These are phyloP conservation scores for Halocaridina rubra DNA, from an alignment of 2,888 invertebrate species.

Conservation along the genomic window DNA sequence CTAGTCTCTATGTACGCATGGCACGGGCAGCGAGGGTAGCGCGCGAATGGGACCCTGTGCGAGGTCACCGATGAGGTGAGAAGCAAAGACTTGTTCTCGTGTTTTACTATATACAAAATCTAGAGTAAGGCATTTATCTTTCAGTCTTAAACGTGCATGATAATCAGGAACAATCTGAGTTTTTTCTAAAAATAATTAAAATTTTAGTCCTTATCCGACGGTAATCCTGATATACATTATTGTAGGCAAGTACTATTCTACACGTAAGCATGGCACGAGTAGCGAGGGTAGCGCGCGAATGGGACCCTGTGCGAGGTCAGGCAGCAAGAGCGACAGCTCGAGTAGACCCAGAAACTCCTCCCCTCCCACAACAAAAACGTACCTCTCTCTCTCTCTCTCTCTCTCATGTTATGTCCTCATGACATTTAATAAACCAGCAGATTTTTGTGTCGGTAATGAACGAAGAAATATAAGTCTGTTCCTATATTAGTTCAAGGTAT, in stretches of 20 bases:
- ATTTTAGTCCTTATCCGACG: no score
- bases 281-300: constrained; percentile 30
- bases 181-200: no score
- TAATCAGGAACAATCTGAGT: background rate
- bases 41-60: constrained; percentile 39
- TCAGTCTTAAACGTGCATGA: background rate
- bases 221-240: no score
- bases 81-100: no score
- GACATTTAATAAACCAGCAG: no score
- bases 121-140: background rate
- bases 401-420: no score
- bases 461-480: no score
- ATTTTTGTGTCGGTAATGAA: no score
- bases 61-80: constrained; percentile 19
- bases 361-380: background rate
- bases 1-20: no score
- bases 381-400: background rate
- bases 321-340: background rate
- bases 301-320: constrained; percentile 55
- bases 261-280: background rate
- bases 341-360: background rate
- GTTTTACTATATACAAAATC: no score
- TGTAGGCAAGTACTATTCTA: no score
- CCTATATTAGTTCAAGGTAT: no score
- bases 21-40: constrained; percentile 31